Evolutionary conservation across 2,113 vertebrate species (phyloP), one percentile per base, ranked within the genome.

Genomic region (Anarrhichthys ocellatus): DNA sequence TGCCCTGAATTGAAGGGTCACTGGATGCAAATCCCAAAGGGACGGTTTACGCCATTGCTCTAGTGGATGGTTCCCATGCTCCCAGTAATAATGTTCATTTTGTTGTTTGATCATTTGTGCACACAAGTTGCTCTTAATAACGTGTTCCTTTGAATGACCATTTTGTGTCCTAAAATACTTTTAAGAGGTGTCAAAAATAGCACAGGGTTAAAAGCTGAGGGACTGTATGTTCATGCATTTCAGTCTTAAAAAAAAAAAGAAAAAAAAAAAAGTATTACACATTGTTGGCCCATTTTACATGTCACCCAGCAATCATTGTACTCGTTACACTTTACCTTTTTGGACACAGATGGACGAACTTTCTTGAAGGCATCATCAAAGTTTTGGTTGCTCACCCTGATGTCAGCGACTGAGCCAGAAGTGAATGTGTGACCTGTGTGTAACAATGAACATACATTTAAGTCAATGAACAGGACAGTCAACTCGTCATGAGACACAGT

Each of bases 301-400:
- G 29, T 52, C 27, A 17, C n/a, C 27, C 1, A n/a, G 22, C 20
- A 54, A 4, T 24, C 5, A 9, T 24, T 68, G 38, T 9, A 27
- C 44, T 66, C 27, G 6, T 46, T 0, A 0, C 0, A 52, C 27
- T 29, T 95, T 88, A 99, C 98, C 97, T 97, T 96, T 94, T 94
- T 96, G 48, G 96, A 97, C 58, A 98, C 91, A 0, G 97, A 99
- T 5, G 97, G 96, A 22, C 95, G 96, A 46, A 98, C 95, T 93
- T 97, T 98, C 89, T 83, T 95, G 73, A 99, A 97, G 83, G 98
- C 98, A 20, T 96, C 97, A 82, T 98, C 96, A 71, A 99, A 98
- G 86, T 99, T 96, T 75, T 93, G 91, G 85, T 11, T 92, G 91
- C 92, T 94, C 73, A 99, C 93, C 81, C 86, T 94, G 87, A 99